Percentiles rank a stretch among this genome's conserved stretches.
Conservation (phyloP, 1,140 invertebrate species). For the Cyrtorhinus lividipennis region DNA sequence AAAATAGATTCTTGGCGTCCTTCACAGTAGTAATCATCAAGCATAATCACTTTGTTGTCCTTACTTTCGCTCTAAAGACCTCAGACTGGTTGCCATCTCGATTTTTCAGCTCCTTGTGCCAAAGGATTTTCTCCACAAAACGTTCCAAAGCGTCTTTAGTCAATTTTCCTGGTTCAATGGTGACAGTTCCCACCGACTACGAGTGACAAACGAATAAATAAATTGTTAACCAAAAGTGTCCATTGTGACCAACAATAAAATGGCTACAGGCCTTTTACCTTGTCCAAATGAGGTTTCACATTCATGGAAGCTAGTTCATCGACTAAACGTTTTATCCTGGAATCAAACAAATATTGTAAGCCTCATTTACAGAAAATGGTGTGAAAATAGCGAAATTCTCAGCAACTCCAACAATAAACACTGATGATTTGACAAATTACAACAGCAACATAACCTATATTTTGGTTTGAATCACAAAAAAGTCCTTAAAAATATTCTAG, state of each 20-base stretch:
- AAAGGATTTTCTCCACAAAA: conserved; percentile 24
- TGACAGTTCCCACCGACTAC: conserved; percentile 23
- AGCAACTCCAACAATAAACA: background rate
- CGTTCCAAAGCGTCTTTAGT: conserved; percentile 19
- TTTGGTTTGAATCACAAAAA: background rate
- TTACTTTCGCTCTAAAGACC: conserved; percentile 25
- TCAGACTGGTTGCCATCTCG: conserved; percentile 15
- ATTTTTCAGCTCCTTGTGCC: conserved; percentile 23
- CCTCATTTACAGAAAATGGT: background rate
- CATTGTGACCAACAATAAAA: background rate
- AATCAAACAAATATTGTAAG: background rate
- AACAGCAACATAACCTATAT: background rate
- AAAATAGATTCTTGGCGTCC: background rate
- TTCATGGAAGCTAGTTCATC: background rate
- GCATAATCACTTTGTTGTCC: background rate
- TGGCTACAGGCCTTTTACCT: background rate
- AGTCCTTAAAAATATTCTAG: background rate
- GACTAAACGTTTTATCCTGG: background rate
- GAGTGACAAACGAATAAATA: conserved; percentile 6
- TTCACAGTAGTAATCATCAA: too few species aligned
- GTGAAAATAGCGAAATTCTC: background rate
- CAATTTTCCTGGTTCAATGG: conserved; percentile 21
- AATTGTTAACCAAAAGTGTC: background rate
- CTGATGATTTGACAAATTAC: background rate
- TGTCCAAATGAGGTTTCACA: conserved; percentile 8